phyloP scores from a whole-genome alignment of 2,113 vertebrate species.

The Eclectus roratus region DNA sequence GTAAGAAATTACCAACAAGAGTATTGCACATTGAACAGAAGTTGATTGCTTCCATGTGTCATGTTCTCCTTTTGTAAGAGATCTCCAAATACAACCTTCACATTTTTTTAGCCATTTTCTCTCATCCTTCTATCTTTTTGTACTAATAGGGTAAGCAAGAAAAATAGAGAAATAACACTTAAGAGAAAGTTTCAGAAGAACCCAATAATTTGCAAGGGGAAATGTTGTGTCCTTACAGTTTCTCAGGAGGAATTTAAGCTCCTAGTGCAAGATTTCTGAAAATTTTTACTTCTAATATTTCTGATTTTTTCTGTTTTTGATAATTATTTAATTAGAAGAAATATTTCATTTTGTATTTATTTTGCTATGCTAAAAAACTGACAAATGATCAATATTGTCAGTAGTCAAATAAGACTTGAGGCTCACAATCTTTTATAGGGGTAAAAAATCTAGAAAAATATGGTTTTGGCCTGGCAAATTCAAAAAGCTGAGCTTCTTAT shows the following conservation, averaged over 20 bases:
- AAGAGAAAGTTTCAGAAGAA: background rate
- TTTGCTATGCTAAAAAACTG: background rate
- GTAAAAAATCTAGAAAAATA: background rate
- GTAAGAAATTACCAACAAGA: background rate
- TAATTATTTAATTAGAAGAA: background rate
- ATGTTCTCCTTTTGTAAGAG: background rate
- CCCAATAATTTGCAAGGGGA: background rate
- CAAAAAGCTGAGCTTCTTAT: background rate
- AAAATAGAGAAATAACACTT: background rate
- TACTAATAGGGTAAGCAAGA: background rate
- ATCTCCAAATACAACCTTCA: background rate
- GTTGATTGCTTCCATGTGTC: background rate
- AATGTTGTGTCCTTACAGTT: background rate
- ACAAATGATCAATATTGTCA: background rate
- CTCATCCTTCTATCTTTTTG: background rate
- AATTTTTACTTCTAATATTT: background rate
- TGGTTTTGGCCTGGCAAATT: background rate
- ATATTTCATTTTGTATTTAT: background rate
- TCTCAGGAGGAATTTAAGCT: background rate
- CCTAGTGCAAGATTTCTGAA: background rate
- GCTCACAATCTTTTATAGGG: background rate
- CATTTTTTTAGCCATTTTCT: background rate
- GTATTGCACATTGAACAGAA: background rate
- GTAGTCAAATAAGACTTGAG: background rate
- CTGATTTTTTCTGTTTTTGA: background rate